Evolutionary conservation across 92 coral and sea anemone species (phyloP).

Genomic region (Umimayanthus chanpuru): DNA sequence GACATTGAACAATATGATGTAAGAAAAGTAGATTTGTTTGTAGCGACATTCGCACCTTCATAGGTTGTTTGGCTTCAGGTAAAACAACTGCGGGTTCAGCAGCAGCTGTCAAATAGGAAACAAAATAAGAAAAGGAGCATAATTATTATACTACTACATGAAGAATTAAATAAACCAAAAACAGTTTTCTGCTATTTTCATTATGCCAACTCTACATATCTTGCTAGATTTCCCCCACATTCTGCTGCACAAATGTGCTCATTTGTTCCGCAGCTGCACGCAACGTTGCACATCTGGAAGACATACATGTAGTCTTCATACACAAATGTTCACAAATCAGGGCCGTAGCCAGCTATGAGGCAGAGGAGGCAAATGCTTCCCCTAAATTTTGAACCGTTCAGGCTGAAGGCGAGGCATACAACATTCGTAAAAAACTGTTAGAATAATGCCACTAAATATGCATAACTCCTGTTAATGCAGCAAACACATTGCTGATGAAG

Average conservation of each 20-base stretch:
- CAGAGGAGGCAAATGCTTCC: no score
- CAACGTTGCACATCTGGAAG: no score
- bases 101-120: conserved; percentile 3
- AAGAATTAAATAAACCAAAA: not conserved
- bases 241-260: not conserved
- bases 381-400: no score
- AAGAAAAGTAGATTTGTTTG: not conserved
- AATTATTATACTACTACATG: not conserved
- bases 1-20: not conserved
- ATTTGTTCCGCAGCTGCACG: not conserved
- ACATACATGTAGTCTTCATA: no score
- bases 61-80: conserved; percentile 26
- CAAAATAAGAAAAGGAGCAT: not conserved
- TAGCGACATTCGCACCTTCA: not conserved
- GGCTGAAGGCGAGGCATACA: no score
- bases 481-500: no score
- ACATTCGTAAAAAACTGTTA: no score
- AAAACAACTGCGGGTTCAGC: not conserved
- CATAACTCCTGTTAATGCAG: no score
- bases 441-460: no score
- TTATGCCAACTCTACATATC: not conserved
- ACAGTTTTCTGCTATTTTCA: not conserved
- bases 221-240: no score
- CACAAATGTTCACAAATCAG: no score
- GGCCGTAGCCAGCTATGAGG: no score